Evolutionary conservation across 1,140 invertebrate species (phyloP), one percentile per base, ranked within the genome.

Genomic region (Drosophila kikkawai): DNA sequence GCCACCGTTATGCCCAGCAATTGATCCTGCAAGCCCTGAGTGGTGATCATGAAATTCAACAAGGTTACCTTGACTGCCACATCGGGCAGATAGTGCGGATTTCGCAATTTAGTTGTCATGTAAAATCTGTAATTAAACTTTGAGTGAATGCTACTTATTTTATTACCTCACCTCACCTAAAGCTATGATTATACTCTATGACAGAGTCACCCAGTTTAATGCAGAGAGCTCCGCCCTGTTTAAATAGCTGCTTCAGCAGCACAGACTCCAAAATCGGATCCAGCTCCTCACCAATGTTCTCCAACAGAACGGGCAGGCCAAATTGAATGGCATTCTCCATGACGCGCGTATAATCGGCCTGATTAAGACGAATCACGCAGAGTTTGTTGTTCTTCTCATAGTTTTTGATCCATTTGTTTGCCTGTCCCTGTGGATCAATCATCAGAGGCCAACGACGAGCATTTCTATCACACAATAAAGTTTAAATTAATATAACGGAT

Each of bases 381-480:
- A 99, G 93, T 92, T 97, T 97, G 70, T 97, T 97, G 15, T 95
- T 94, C 83, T 97, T 97, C 92, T 99, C 97, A 95, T 97, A 96
- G 91, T 98, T 98, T 93, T 98, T 98, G 7, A 98, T 95, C 98
- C 98, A 99, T 91, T 98, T 97, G 78, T 98, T 98, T 0, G 98
- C 98, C 93, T 99, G 98, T 9, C 95, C 96, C 94, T 99, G 98
- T 0, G 98, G 98, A 94, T 99, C 98, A 81, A 99, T 98, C 95
- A 99, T 97, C 17, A 99, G 91, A 0, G 98, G 97, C 96, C 97
- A 97, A 75, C 98, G 95, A 70, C 97, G 95, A 6, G 97, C 95
- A 91, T 96, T 96, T 91, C 96, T 97, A 34, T n/a, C 39, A 51
- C n/a, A 34, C 32, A 41, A 7, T 42, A 51, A 47, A 44, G 17